Percentiles rank a stretch among this genome's conserved stretches.
phyloP scores from a whole-genome alignment of 2,797 vertebrate genomes.

The Rhabdophis nuchalis region DNA sequence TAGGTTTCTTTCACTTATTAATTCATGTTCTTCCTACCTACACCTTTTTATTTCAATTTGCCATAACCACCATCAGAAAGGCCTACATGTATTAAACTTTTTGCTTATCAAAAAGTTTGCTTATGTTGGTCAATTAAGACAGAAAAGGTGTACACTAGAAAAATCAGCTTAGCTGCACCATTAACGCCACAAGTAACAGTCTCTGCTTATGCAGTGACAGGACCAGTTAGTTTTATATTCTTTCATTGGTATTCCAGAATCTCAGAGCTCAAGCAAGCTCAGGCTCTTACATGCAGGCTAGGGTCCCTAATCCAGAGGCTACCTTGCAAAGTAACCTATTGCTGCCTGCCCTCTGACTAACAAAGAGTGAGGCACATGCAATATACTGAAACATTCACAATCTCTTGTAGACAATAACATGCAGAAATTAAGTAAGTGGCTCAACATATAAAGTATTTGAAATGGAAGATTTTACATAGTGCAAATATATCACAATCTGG shows the following conservation, averaged over 20 bases:
- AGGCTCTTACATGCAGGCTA: background rate
- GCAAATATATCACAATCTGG: constrained; percentile 19
- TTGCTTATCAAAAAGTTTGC: background rate
- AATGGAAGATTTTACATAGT: constrained; percentile 14
- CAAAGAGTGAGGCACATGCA: background rate
- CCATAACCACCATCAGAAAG: background rate
- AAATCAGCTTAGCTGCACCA: background rate
- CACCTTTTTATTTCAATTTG: background rate
- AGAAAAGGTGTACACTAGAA: background rate
- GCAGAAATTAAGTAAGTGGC: background rate
- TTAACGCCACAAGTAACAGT: background rate
- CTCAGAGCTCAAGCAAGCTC: background rate
- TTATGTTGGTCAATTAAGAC: background rate
- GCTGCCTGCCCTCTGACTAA: background rate
- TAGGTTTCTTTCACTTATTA: background rate
- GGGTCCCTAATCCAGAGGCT: background rate
- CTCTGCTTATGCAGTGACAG: background rate
- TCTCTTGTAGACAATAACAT: background rate
- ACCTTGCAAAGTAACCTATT: background rate
- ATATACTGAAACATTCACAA: background rate
- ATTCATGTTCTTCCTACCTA: background rate
- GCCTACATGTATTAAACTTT: background rate
- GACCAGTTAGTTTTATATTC: background rate
- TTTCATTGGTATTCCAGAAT: background rate
- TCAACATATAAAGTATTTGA: background rate